Conservation (phyloP, 2,113 vertebrate genomes). For the Dendropsophus ebraccatus region DNA sequence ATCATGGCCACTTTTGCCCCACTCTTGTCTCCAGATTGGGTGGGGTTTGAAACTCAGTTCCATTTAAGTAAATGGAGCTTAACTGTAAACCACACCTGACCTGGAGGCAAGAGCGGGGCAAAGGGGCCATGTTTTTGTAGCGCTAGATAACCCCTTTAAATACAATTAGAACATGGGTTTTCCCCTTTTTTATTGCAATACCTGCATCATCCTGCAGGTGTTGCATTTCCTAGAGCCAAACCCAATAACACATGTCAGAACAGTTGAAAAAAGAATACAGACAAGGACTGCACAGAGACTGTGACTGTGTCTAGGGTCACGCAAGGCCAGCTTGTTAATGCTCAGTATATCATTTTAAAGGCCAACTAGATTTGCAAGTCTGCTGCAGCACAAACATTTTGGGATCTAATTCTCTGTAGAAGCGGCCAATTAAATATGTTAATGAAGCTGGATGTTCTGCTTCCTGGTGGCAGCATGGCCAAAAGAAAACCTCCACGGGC, state of each 20-base stretch:
- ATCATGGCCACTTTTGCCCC: too few species aligned
- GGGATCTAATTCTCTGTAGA: constrained; percentile 44
- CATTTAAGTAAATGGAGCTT: too few species aligned
- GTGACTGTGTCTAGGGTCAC: constrained; percentile 1
- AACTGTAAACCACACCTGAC: too few species aligned
- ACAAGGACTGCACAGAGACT: not conserved
- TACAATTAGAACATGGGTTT: too few species aligned
- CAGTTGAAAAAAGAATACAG: too few species aligned
- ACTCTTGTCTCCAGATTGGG: too few species aligned
- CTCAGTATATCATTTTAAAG: constrained; percentile 52
- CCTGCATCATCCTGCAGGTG: not conserved
- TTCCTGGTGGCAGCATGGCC: constrained; percentile 42
- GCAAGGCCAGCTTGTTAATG: constrained; percentile 34
- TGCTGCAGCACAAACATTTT: constrained; percentile 55
- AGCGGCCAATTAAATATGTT: constrained; percentile 58
- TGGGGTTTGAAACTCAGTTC: too few species aligned
- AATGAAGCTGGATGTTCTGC: constrained; percentile 53
- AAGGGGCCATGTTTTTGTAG: too few species aligned
- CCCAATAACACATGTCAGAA: not conserved
- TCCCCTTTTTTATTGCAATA: not conserved
- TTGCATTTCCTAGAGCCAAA: not conserved
- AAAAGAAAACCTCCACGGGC: constrained; percentile 31
- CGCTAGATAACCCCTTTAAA: too few species aligned
- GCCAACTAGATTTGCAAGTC: constrained; percentile 54
- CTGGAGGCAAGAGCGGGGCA: too few species aligned